A percentile compares a stretch with the other conserved stretches of the same genome.
Evolutionary conservation across 2,113 vertebrate species (phyloP).

Genomic region (Charadrius vociferus): DNA sequence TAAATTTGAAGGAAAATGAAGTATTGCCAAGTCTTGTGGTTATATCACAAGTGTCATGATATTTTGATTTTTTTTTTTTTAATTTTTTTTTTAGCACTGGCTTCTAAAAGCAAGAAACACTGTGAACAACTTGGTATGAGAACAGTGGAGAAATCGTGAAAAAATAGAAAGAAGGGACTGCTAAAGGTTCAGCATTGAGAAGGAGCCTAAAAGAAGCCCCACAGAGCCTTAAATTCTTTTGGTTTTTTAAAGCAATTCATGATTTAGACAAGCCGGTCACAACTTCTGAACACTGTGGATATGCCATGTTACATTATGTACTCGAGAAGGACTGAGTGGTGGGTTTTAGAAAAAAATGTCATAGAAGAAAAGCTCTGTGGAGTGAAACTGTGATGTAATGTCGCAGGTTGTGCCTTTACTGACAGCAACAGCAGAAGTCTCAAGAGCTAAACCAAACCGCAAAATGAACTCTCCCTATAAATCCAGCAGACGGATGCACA

Average conservation of each 20-base stretch:
- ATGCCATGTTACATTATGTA: neutral
- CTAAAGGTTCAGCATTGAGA: conserved; percentile 7
- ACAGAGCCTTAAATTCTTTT: neutral
- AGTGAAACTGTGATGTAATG: neutral
- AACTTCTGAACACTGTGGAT: neutral
- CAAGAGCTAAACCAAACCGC: neutral
- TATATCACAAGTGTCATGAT: conserved; percentile 1
- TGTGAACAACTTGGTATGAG: neutral
- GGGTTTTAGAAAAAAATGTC: neutral
- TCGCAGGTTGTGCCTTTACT: neutral
- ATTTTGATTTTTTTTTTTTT: neutral
- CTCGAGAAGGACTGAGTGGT: neutral
- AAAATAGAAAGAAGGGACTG: neutral
- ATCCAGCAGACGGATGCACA: neutral
- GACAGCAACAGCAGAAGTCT: neutral
- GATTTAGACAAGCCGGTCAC: neutral
- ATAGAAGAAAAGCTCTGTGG: neutral
- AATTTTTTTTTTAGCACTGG: neutral
- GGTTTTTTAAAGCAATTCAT: neutral
- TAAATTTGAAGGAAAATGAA: conserved; percentile 21
- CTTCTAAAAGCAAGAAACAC: conserved; percentile 5
- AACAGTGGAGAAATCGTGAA: neutral
- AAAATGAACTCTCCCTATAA: neutral
- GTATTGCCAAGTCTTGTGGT: conserved; percentile 24
- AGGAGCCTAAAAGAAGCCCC: neutral